A percentile compares a stretch with the other conserved stretches of the same genome.
Conservation (phyloP, 1,140 invertebrate species). For the Parapsyche elsis region DNA sequence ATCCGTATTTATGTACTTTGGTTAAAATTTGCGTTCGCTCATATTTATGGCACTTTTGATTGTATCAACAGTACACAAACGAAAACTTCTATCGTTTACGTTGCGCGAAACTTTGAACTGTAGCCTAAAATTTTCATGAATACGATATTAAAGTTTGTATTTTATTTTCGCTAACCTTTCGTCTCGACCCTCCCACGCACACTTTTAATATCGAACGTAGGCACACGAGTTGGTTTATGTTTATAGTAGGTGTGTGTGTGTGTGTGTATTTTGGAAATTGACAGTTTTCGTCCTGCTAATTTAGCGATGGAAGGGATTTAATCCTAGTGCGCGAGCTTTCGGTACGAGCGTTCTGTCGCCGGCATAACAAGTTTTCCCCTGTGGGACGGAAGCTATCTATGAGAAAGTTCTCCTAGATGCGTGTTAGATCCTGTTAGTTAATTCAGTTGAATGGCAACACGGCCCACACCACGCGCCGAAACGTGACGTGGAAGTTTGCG, state of each 20-base stretch:
- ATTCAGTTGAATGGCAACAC: constrained; percentile 38
- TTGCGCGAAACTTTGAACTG: background rate
- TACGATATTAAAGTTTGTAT: constrained; percentile 22
- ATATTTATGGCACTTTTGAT: constrained; percentile 22
- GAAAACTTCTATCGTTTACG: constrained; percentile 4
- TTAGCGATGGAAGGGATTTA: constrained; percentile 30
- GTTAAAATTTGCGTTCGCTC: background rate
- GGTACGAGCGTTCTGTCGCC: background rate
- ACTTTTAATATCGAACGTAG: no score
- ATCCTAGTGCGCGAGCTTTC: background rate
- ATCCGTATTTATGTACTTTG: background rate
- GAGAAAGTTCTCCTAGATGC: constrained; percentile 35
- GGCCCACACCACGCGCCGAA: background rate
- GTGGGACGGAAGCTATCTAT: background rate
- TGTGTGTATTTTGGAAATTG: background rate
- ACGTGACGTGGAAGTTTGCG: constrained; percentile 29
- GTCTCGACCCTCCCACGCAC: no score
- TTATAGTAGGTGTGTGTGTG: no score
- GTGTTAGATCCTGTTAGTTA: constrained; percentile 43
- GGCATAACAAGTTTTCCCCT: constrained; percentile 33
- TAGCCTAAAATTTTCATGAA: constrained; percentile 8
- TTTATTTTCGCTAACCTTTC: background rate
- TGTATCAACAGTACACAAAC: background rate
- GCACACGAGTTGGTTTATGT: no score
- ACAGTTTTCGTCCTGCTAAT: constrained; percentile 2